Base-by-base conservation (phyloP, 2,113 vertebrate genomes). In the Paramisgurnus dabryanus region DNA sequence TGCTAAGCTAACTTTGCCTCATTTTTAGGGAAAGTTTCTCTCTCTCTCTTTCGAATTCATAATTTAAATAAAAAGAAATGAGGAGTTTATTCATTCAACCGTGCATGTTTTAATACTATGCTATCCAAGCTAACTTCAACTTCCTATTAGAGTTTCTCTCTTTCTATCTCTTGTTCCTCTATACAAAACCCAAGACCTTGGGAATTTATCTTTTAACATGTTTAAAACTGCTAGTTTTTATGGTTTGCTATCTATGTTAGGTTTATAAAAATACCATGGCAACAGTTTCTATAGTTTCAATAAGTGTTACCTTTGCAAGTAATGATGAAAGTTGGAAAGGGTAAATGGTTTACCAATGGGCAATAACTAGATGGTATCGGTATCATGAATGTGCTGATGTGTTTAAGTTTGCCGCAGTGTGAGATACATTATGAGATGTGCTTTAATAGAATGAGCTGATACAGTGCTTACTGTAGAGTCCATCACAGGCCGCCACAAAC, bases 401-500 rank as follows among this genome's bases (percentile, higher is more conserved):
- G 78, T 82, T 83, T 88, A 87, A 84, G 83, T 76, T 88, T 86
- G 79, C 70, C 64, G 69, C 77, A 50, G 15, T 53, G 7, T 13
- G 22, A 78, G 83, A 75, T 82, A 82, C 80, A 80, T 78, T 50
- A 85, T 79, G 72, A 80, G 67, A 64, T 63, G 67, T 68, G 79
- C 78, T 76, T 72, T 88, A 90, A 88, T 87, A 79, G 86, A 90
- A 88, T 87, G 86, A 88, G 86, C 82, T 58, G 40, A n/a, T 76
- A 34, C 27, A 43, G 80, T 80, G 83, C 83, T 87, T 83, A 87
- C 85, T 73, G 85, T 68, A 85, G 80, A 86, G 82, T 87, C 77
- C 80, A 40, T 47, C 75, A 60, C 65, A 22, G 61, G 12, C 50
- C 60, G 70, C 27, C 78, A 80, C 83, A 85, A 87, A 86, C 83